phyloP scores from a whole-genome alignment of 2,888 invertebrate genomes.

The Apomyelois bistriatella region DNA sequence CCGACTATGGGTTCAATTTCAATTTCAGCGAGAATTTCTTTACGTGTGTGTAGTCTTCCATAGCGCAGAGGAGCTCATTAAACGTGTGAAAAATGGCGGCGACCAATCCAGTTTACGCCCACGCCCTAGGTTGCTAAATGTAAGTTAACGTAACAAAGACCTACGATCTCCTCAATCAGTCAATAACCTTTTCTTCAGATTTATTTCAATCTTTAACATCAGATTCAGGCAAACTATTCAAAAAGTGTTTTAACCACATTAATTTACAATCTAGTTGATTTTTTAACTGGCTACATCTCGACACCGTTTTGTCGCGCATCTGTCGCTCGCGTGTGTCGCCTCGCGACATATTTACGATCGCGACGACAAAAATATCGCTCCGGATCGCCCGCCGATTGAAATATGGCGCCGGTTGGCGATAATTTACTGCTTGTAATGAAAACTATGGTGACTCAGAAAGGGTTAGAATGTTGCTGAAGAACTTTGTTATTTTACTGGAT shows the following conservation, averaged over 20 bases:
- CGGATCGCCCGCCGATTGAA: slow-evolving; percentile 59
- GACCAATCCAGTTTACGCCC: too few species aligned
- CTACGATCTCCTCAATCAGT: too few species aligned
- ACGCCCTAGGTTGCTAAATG: too few species aligned
- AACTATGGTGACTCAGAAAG: slow-evolving; percentile 17
- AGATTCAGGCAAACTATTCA: not conserved
- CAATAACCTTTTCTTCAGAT: not conserved
- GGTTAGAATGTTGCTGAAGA: slow-evolving; percentile 14
- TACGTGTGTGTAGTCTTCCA: too few species aligned
- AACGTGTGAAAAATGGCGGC: too few species aligned
- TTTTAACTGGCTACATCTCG: slow-evolving; percentile 4
- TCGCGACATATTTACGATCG: slow-evolving; percentile 61
- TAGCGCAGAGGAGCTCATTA: too few species aligned
- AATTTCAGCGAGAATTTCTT: too few species aligned
- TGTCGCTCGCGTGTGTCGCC: slow-evolving; percentile 36
- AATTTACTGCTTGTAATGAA: slow-evolving; percentile 56
- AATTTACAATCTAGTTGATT: slow-evolving; percentile 10
- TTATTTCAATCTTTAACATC: not conserved
- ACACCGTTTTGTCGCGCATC: slow-evolving; percentile 21
- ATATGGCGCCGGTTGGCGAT: slow-evolving; percentile 49
- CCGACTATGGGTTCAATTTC: too few species aligned
- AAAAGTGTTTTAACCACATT: not conserved
- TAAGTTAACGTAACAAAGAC: too few species aligned
- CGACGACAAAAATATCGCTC: slow-evolving; percentile 66
- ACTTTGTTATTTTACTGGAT: not conserved